These are phyloP conservation scores for Brachionus rubens DNA, from an alignment of 1,140 invertebrate genomes.

Conservation along the genomic window DNA sequence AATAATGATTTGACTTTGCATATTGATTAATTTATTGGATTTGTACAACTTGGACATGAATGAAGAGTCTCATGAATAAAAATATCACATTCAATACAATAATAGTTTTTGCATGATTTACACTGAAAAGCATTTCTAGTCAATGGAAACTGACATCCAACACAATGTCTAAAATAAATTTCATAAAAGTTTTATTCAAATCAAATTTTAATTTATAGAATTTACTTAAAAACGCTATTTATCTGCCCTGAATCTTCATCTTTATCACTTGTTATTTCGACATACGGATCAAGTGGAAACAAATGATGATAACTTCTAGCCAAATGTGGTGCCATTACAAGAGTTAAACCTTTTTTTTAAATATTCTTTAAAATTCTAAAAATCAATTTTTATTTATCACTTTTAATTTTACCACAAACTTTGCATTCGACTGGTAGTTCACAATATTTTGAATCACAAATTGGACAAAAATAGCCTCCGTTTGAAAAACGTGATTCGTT, in stretches of 20 bases:
- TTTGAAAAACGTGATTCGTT: conserved; percentile 64
- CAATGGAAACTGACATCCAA: conserved; percentile 58
- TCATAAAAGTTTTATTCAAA: conserved; percentile 29
- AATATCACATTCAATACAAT: conserved; percentile 90
- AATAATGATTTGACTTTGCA: no score
- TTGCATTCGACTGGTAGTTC: conserved; percentile 93
- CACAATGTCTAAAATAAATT: conserved; percentile 46
- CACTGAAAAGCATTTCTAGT: conserved; percentile 67
- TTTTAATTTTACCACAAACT: conserved; percentile 69
- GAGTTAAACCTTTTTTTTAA: conserved; percentile 68
- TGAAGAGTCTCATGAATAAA: conserved; percentile 88
- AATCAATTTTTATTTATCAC: not conserved
- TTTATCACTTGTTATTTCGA: conserved; percentile 65
- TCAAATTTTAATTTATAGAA: not conserved
- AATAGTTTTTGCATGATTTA: conserved; percentile 71
- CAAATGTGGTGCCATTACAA: conserved; percentile 95
- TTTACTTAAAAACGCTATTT: no score
- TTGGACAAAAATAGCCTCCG: conserved; percentile 87
- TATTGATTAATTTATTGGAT: conserved; percentile 19
- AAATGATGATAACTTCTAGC: conserved; percentile 94
- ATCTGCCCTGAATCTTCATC: conserved; percentile 69
- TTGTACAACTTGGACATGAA: conserved; percentile 82
- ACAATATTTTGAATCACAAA: conserved; percentile 94
- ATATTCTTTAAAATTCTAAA: not conserved
- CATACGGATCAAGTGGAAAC: conserved; percentile 81